These are phyloP conservation scores for Glomeris marginata DNA, from an alignment of 2,888 invertebrate species.

Conservation along the genomic window DNA sequence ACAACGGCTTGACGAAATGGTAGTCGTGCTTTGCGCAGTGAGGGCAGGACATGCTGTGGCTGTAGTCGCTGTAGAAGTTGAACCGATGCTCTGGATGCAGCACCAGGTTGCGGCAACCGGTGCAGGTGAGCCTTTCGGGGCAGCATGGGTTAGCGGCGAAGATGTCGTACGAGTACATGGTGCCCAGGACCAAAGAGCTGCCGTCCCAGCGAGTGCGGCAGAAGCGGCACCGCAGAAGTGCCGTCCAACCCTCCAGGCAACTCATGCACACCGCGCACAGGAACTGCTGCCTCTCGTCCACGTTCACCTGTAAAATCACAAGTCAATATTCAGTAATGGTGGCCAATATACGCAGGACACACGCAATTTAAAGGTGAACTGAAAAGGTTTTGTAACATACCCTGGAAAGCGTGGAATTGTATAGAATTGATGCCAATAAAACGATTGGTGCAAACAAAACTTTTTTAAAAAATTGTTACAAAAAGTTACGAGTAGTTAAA, in stretches of 20 bases:
- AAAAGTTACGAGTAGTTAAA: too few species aligned
- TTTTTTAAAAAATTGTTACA: too few species aligned
- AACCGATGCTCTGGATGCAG: constrained; percentile 72
- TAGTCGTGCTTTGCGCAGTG: constrained; percentile 79
- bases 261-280: constrained; percentile 90
- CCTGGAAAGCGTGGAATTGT: too few species aligned
- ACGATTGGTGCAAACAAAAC: too few species aligned
- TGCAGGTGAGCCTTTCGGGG: constrained; percentile 84
- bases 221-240: constrained; percentile 58
- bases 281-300: constrained; percentile 77
- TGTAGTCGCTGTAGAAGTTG: constrained; percentile 89
- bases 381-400: too few species aligned
- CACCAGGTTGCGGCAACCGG: constrained; percentile 75
- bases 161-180: constrained; percentile 97
- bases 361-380: too few species aligned
- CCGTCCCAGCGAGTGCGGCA: constrained; percentile 85
- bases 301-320: constrained; percentile 49
- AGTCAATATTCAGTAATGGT: too few species aligned
- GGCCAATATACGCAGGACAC: too few species aligned
- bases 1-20: constrained; percentile 85
- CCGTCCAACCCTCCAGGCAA: constrained; percentile 63
- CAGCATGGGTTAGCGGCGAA: constrained; percentile 96
- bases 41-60: constrained; percentile 77
- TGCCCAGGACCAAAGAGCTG: constrained; percentile 80
- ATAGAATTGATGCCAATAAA: too few species aligned